These are phyloP conservation scores for Micrasema minimum DNA, from an alignment of 1,140 invertebrate genomes.

Conservation along the genomic window DNA sequence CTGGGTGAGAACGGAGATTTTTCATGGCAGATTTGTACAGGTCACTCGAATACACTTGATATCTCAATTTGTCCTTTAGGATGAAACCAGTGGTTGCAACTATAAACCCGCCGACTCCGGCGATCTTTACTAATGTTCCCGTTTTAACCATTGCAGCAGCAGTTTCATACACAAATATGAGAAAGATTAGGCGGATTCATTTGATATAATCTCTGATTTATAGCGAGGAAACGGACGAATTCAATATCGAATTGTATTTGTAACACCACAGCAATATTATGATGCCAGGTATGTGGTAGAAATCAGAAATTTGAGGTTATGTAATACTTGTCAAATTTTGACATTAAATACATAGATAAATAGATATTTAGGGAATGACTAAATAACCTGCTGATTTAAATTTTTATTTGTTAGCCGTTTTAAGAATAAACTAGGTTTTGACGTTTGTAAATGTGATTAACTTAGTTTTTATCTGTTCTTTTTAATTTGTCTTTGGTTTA, in stretches of 20 bases:
- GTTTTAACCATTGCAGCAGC: not conserved
- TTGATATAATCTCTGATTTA: no score
- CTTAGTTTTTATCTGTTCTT: constrained; percentile 12
- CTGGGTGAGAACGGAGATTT: constrained; percentile 65
- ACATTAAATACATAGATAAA: not conserved
- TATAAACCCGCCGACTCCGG: constrained; percentile 19
- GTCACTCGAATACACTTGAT: constrained; percentile 63
- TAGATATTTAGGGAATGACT: no score
- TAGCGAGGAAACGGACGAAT: no score
- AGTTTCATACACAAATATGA: not conserved
- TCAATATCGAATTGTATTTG: no score
- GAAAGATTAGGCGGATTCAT: no score
- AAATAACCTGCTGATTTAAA: no score
- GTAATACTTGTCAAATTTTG: not conserved
- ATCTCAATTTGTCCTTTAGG: constrained; percentile 62
- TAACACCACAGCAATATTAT: no score
- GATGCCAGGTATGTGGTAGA: no score
- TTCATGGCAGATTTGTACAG: constrained; percentile 71
- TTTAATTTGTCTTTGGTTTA: constrained; percentile 34
- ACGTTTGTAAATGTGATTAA: constrained; percentile 10
- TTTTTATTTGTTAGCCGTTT: not conserved
- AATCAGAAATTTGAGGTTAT: constrained; percentile 5
- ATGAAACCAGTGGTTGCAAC: constrained; percentile 42
- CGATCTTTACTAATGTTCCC: constrained; percentile 18
- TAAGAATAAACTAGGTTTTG: not conserved